These are phyloP conservation scores for Ifrita kowaldi DNA, from an alignment of 2,113 vertebrate species.

Conservation along the genomic window DNA sequence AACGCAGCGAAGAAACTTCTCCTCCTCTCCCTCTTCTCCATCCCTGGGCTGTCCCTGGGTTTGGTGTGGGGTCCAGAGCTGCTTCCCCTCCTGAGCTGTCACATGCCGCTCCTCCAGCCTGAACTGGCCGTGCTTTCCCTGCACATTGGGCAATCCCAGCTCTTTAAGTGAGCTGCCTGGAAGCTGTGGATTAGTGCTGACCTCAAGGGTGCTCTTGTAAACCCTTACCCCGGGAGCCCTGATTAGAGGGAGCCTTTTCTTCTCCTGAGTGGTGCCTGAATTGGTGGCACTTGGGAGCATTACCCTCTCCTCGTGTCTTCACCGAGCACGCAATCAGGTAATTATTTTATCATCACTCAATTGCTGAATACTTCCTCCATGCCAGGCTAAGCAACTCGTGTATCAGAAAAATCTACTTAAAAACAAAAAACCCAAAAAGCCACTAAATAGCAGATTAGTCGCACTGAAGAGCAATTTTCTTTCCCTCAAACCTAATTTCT, in stretches of 20 bases:
- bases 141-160: not conserved
- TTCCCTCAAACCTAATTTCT: not conserved
- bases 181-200: not conserved
- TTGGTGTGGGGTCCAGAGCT: accelerated
- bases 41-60: not conserved
- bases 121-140: not conserved
- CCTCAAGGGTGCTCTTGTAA: not conserved
- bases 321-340: not conserved
- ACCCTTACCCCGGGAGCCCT: not conserved
- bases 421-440: not conserved
- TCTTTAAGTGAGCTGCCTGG: not conserved
- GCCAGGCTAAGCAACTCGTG: not conserved
- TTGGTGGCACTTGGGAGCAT: not conserved
- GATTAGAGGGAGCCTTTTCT: not conserved
- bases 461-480: not conserved
- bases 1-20: not conserved
- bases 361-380: not conserved
- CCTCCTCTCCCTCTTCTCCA: not conserved
- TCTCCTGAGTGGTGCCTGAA: not conserved
- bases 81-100: not conserved
- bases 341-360: not conserved
- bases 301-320: not conserved
- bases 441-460: not conserved
- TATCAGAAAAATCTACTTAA: not conserved
- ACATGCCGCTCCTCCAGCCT: not conserved